Evolutionary conservation across 1,140 invertebrate species (phyloP).

Genomic region (Euura saliciscinereae): DNA sequence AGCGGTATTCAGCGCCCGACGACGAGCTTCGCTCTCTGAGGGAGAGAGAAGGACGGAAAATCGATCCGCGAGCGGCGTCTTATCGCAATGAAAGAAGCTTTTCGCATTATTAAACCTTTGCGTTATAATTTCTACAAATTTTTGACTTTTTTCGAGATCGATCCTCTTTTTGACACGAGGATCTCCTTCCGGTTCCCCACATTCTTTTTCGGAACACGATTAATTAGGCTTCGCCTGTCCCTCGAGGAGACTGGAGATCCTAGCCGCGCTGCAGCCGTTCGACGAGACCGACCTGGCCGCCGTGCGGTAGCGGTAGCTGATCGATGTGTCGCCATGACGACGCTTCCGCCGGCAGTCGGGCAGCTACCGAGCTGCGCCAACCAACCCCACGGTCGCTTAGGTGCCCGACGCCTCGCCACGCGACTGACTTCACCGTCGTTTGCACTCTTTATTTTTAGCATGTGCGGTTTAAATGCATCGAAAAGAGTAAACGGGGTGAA

Average conservation of each 20-base stretch:
- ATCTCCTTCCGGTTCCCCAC: not conserved
- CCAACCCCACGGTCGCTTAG: not conserved
- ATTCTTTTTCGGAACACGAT: not conserved
- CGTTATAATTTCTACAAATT: too few relatives aligned
- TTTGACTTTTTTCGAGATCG: too few relatives aligned
- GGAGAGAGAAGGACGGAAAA: conserved; percentile 24
- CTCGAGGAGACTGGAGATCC: too few relatives aligned
- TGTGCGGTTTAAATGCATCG: too few relatives aligned
- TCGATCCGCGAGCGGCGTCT: not conserved
- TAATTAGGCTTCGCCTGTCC: not conserved
- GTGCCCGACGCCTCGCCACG: not conserved
- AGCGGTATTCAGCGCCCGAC: conserved; percentile 50
- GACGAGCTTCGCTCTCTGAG: not conserved
- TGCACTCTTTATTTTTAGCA: too few relatives aligned
- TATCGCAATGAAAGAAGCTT: too few relatives aligned
- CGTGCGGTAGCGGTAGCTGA: conserved; percentile 47
- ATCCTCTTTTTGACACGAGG: too few relatives aligned
- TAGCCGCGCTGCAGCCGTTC: too few relatives aligned
- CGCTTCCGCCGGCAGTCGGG: conserved; percentile 61
- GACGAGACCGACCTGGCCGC: too few relatives aligned
- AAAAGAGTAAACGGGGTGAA: too few relatives aligned
- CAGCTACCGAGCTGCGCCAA: conserved; percentile 40
- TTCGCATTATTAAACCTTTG: too few relatives aligned
- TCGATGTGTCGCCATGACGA: conserved; percentile 63
- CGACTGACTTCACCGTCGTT: too few relatives aligned